A percentile compares a stretch with the other conserved stretches of the same genome.
These are phyloP conservation scores for Platycheirus albimanus DNA, from an alignment of 2,888 invertebrate species.

Conservation along the genomic window DNA sequence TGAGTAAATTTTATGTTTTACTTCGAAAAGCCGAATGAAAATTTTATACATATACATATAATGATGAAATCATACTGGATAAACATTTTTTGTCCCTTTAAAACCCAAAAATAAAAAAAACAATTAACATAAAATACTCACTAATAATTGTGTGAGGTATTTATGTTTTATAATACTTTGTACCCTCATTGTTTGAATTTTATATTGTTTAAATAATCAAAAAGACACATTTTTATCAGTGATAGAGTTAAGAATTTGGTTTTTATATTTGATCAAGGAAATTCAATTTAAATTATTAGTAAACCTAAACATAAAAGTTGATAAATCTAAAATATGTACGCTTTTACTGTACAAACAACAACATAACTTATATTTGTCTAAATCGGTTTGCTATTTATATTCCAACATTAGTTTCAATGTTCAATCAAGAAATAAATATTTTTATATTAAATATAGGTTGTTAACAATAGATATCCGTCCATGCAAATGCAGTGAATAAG, in stretches of 20 bases:
- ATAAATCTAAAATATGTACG: too few species aligned
- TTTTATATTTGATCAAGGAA: too few species aligned
- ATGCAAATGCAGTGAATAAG: constrained; percentile 15
- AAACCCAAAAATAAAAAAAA: neutral
- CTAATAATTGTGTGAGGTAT: neutral
- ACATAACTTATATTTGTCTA: too few species aligned
- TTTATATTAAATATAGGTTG: too few species aligned
- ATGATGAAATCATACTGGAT: constrained; percentile 10
- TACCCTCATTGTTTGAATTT: neutral
- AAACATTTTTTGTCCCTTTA: constrained; percentile 5
- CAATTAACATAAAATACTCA: neutral
- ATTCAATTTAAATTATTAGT: too few species aligned
- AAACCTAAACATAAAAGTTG: too few species aligned
- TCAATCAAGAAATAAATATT: too few species aligned
- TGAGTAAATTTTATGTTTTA: neutral
- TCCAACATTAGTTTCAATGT: too few species aligned
- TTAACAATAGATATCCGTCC: constrained; percentile 30
- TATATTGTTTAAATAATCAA: neutral
- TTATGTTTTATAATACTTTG: neutral
- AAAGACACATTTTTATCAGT: constrained; percentile 6
- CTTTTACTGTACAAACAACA: too few species aligned
- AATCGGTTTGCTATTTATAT: too few species aligned
- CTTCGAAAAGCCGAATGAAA: neutral
- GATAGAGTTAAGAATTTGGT: neutral
- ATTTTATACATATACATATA: constrained; percentile 1